Conservation (phyloP, 2,888 invertebrate species). For the Euzophera pinguis region DNA sequence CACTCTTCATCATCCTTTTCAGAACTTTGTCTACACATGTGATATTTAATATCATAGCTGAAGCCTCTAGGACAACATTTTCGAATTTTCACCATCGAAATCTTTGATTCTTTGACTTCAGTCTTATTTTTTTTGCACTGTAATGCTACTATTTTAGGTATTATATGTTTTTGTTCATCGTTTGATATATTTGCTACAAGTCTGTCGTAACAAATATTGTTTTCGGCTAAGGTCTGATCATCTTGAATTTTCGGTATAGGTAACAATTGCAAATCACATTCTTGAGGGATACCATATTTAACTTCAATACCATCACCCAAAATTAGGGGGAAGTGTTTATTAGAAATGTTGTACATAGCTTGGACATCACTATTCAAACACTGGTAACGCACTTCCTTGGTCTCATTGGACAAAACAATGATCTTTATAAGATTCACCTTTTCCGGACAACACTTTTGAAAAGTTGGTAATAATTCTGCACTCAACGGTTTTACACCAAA, state of each 20-base stretch:
- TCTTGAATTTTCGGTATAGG: constrained; percentile 34
- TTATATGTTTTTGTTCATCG: constrained; percentile 40
- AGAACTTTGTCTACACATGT: constrained; percentile 44
- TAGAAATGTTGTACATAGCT: constrained; percentile 37
- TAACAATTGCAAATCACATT: constrained; percentile 42
- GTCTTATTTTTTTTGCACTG: constrained; percentile 43
- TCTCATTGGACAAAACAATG: constrained; percentile 28
- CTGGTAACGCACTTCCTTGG: constrained; percentile 34
- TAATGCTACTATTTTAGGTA: constrained; percentile 55
- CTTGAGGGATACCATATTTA: constrained; percentile 45
- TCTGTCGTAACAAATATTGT: constrained; percentile 52
- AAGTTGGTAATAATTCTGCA: constrained; percentile 35
- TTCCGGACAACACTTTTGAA: constrained; percentile 63
- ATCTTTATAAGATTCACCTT: constrained; percentile 53
- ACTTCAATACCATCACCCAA: constrained; percentile 42
- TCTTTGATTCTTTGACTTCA: constrained; percentile 27
- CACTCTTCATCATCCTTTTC: constrained; percentile 36
- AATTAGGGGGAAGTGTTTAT: constrained; percentile 38
- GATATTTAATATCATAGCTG: constrained; percentile 51
- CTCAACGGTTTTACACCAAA: constrained; percentile 30
- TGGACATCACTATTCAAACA: constrained; percentile 48
- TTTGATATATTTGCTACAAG: constrained; percentile 50
- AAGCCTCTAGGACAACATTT: constrained; percentile 66
- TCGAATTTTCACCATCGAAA: constrained; percentile 45
- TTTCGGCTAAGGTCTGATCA: constrained; percentile 23